These are phyloP conservation scores for Lethrus apterus DNA, from an alignment of 1,140 invertebrate species.

Conservation along the genomic window DNA sequence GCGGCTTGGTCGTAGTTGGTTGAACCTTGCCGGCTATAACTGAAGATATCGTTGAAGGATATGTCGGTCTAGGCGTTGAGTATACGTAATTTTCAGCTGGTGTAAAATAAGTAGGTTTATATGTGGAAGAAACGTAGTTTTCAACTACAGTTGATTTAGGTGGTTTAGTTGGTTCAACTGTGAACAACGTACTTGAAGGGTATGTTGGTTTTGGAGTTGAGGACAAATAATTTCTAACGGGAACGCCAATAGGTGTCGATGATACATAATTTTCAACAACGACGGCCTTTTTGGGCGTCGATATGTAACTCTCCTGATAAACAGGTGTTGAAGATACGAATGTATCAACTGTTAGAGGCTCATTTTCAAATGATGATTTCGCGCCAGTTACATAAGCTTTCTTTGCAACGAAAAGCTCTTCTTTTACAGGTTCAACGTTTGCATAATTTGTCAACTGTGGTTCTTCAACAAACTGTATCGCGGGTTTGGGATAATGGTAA, in stretches of 20 bases:
- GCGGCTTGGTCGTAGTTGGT: slow-evolving; percentile 8
- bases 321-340: neutral
- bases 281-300: no score
- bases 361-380: neutral
- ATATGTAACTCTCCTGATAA: no score
- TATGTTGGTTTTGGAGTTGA: no score
- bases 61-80: slow-evolving; percentile 32
- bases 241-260: no score
- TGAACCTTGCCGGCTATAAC: slow-evolving; percentile 22
- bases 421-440: slow-evolving; percentile 39
- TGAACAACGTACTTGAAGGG: no score
- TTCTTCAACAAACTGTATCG: neutral
- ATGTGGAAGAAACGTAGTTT: no score
- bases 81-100: no score
- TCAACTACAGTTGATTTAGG: no score
- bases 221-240: no score
- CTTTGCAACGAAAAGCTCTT: slow-evolving; percentile 43
- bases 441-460: slow-evolving; percentile 21
- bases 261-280: no score
- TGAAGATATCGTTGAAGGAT: slow-evolving; percentile 22
- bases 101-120: no score
- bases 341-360: neutral
- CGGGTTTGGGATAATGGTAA: neutral
- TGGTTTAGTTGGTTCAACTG: no score
- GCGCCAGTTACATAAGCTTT: slow-evolving; percentile 45